Base-by-base conservation (phyloP, 2,888 invertebrate genomes). In the Caenorhabditis sinica region DNA sequence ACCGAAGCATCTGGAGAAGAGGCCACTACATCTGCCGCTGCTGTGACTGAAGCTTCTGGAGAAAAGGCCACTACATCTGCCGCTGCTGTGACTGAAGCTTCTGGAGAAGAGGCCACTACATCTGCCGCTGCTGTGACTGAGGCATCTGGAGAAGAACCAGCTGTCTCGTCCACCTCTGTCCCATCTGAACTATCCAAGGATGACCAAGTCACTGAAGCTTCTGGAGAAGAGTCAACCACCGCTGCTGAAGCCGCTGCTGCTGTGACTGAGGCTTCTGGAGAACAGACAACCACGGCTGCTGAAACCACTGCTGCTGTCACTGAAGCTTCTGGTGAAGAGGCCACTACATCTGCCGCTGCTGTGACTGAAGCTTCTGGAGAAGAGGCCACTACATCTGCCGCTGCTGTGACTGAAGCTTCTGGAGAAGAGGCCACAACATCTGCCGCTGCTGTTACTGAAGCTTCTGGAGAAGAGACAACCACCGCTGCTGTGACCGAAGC, bases 1-100 rank as follows among this genome's bases (percentile, higher is more conserved):
- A 60, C 61, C 33, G 81, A 63, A 36, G 65, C 36, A 33, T 73
- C 73, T 49, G 68, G 72, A 61, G 82, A 77, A 60, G 79, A 73
- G 28, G 13, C 69, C 13, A 51, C 66, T 30, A 56, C 61, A 0
- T 56, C 81, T 23, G 74, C 82, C 25, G 66, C 81, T n/a, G 69
- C 80, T 3, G 71, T 72, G 2, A 72, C 77, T 33, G 69, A 83
- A 43, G 86, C 63, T 58, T 65, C 63, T 66, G 17, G 61, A 60
- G 15, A 51, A 56, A 30, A 58, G 56, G 4, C 56, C 17, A 33
- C 69, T 1, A 68, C 71, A 1, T 49, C 66, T 30, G 69, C 60
- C 15, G 69, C 60, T 69, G 58, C 28, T 5, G 45, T 58, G 15
- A 30, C 77, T 30, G 60, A 80, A 3, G 60, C 72, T 36, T 58